These are phyloP conservation scores for Terrapene triunguis DNA, from an alignment of 2,113 vertebrate genomes.

Conservation along the genomic window DNA sequence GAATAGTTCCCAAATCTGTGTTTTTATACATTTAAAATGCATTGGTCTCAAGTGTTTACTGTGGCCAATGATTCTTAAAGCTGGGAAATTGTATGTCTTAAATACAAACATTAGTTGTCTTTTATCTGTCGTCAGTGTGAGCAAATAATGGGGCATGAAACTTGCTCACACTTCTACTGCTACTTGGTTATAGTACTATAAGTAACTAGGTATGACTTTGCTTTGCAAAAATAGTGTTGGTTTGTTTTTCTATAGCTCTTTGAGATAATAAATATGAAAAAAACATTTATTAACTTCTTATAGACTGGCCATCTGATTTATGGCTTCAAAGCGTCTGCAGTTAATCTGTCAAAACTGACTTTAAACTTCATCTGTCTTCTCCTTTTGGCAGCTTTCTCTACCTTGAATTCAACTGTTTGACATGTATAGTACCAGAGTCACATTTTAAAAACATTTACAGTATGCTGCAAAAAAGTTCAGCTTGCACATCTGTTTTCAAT, in stretches of 20 bases:
- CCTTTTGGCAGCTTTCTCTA: constrained; percentile 87
- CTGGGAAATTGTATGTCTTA: background rate
- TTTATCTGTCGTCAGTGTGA: constrained; percentile 28
- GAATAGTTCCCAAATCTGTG: background rate
- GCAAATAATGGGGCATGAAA: constrained; percentile 29
- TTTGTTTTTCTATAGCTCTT: constrained; percentile 57
- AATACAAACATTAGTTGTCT: constrained; percentile 52
- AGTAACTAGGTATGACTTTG: constrained; percentile 1
- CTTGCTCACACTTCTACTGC: constrained; percentile 34
- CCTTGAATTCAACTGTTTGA: constrained; percentile 87
- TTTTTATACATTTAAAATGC: rapidly evolving
- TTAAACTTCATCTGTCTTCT: constrained; percentile 91
- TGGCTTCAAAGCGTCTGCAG: constrained; percentile 87
- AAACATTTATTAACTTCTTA: constrained; percentile 86
- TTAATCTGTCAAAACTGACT: constrained; percentile 90
- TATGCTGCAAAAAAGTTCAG: constrained; percentile 60
- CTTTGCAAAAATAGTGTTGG: constrained; percentile 6
- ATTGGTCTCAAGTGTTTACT: constrained; percentile 16
- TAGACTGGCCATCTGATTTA: constrained; percentile 88
- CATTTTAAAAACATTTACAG: constrained; percentile 84
- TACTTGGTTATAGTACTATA: constrained; percentile 7
- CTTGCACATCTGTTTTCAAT: constrained; percentile 96
- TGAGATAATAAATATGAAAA: constrained; percentile 70
- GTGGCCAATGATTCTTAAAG: constrained; percentile 1
- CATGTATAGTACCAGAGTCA: constrained; percentile 84